A percentile compares a stretch with the other conserved stretches of the same genome.
These are phyloP conservation scores for Drosophila neocordata DNA, from an alignment of 1,140 invertebrate species.

Conservation along the genomic window DNA sequence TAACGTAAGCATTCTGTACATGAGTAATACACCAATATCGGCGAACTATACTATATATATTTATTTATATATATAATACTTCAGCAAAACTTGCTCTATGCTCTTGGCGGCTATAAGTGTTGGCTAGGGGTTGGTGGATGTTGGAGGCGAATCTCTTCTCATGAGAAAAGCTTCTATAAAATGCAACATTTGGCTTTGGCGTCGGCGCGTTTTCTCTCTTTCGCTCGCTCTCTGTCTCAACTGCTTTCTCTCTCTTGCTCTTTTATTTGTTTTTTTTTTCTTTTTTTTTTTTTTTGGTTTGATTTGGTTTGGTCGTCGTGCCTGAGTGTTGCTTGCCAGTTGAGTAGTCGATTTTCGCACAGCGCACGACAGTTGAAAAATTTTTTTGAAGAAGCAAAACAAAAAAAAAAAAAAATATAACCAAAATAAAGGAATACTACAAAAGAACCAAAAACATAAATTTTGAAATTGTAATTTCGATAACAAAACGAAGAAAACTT, in stretches of 20 bases:
- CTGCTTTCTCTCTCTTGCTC: conserved; percentile 3
- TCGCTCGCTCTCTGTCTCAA: conserved; percentile 22
- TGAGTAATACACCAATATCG: conserved; percentile 61
- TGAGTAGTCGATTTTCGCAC: conserved; percentile 72
- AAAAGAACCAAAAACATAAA: conserved; percentile 22
- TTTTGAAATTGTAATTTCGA: conserved; percentile 15
- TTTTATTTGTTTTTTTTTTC: not conserved
- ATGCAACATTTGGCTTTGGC: conserved; percentile 57
- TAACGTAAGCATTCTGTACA: conserved; percentile 41
- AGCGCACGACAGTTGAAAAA: conserved; percentile 65
- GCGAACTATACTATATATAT: conserved; percentile 4
- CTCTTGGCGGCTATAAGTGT: not conserved
- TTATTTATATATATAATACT: not conserved
- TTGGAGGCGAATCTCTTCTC: conserved; percentile 33
- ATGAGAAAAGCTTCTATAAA: conserved; percentile 63
- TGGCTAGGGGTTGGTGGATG: not conserved
- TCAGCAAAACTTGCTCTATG: not conserved
- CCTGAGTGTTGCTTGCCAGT: conserved; percentile 37
- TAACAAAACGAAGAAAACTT: conserved; percentile 24
- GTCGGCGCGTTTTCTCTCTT: conserved; percentile 47
- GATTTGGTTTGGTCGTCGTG: conserved; percentile 38
- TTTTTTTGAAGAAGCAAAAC: conserved; percentile 64
- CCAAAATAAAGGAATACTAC: conserved; percentile 29
- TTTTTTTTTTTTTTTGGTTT: not conserved
- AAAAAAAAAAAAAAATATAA: conserved; percentile 49